Evolutionary conservation across 2,888 invertebrate species (phyloP).

Genomic region (Scrobipalpa costella): DNA sequence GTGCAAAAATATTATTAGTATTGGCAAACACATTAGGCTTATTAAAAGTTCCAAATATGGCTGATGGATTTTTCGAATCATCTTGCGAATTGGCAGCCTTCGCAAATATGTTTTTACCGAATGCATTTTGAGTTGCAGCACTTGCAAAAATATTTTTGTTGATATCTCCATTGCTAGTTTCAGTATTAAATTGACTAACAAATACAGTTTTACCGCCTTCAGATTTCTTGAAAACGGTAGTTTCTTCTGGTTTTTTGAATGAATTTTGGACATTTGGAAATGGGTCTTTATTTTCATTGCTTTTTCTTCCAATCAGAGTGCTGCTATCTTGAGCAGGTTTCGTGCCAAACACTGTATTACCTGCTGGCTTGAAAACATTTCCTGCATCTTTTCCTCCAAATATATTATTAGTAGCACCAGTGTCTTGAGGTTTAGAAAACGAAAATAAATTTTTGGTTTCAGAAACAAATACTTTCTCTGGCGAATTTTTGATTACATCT

Average conservation of each 20-base stretch:
- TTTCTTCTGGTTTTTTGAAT: slow-evolving; percentile 36
- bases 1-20: slow-evolving; percentile 44
- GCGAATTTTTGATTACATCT: slow-evolving; percentile 57
- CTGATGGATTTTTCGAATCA: slow-evolving; percentile 42
- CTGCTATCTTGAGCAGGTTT: slow-evolving; percentile 5
- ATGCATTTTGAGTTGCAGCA: slow-evolving; percentile 14
- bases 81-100: slow-evolving; percentile 39
- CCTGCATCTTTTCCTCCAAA: slow-evolving; percentile 42
- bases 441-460: slow-evolving; percentile 57
- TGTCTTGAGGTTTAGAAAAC: slow-evolving; percentile 69
- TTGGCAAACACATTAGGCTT: slow-evolving; percentile 40
- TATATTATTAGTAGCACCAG: slow-evolving; percentile 39
- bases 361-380: slow-evolving; percentile 36
- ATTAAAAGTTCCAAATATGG: slow-evolving; percentile 55
- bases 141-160: slow-evolving; percentile 35
- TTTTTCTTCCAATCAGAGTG: slow-evolving; percentile 22
- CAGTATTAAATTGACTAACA: slow-evolving; percentile 29
- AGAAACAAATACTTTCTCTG: slow-evolving; percentile 53
- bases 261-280: slow-evolving; percentile 39
- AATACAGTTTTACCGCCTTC: slow-evolving; percentile 39
- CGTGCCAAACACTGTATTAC: slow-evolving; percentile 14
- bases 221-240: slow-evolving; percentile 33
- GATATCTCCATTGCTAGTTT: slow-evolving; percentile 29
- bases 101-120: slow-evolving; percentile 51
- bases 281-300: slow-evolving; percentile 39